phyloP scores from a whole-genome alignment of 1,140 invertebrate species.

The Macrosteles quadrilineatus region DNA sequence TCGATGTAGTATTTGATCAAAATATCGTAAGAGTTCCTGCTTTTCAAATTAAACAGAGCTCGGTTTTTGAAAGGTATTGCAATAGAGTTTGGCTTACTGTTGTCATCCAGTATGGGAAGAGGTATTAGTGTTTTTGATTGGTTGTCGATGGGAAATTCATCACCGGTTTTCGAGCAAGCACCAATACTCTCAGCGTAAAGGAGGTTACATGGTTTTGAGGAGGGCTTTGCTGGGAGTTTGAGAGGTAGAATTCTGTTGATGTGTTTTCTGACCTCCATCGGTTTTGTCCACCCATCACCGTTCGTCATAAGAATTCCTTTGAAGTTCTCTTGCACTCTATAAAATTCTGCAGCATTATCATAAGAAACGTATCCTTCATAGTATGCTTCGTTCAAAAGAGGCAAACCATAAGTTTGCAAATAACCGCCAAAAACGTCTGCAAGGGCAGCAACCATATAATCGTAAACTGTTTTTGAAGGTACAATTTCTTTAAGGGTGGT shows the following conservation, averaged over 20 bases:
- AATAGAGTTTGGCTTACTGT: constrained; percentile 26
- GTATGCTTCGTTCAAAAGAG: constrained; percentile 34
- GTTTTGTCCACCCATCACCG: constrained; percentile 35
- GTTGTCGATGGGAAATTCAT: neutral
- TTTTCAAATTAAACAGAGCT: constrained; percentile 31
- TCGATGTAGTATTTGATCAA: constrained; percentile 33
- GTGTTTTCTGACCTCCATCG: constrained; percentile 27
- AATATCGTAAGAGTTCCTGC: constrained; percentile 26
- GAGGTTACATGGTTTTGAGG: neutral
- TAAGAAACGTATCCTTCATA: constrained; percentile 37
- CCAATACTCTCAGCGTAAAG: neutral
- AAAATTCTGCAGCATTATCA: constrained; percentile 18
- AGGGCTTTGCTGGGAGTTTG: neutral
- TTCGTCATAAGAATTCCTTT: constrained; percentile 36
- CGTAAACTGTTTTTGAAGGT: constrained; percentile 6
- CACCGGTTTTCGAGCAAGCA: neutral
- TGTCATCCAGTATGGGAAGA: constrained; percentile 37
- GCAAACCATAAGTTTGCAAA: constrained; percentile 34
- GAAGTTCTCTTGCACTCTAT: constrained; percentile 33
- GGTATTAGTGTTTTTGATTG: constrained; percentile 19
- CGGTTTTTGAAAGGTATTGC: constrained; percentile 36
- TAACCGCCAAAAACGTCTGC: constrained; percentile 36
- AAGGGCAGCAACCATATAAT: constrained; percentile 24
- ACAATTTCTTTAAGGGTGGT: constrained; percentile 18
- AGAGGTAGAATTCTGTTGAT: constrained; percentile 19